A percentile compares a stretch with the other conserved stretches of the same genome.
Conservation (phyloP, 1,140 invertebrate species). For the Sinella curviseta region DNA sequence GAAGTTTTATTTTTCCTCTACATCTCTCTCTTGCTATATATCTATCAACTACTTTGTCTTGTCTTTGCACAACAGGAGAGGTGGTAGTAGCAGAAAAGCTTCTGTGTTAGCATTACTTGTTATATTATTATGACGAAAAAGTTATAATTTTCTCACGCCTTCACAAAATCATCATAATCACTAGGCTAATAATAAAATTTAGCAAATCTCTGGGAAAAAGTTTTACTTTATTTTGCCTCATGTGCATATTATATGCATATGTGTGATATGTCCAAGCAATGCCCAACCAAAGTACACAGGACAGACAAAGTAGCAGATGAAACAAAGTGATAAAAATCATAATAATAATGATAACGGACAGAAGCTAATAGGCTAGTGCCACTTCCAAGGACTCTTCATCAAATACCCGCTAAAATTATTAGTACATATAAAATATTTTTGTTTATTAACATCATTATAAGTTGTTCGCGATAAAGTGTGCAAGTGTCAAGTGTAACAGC, state of each 20-base stretch:
- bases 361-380: not conserved
- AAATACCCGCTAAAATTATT: conserved; percentile 26
- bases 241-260: no score
- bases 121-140: conserved; percentile 10
- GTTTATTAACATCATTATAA: not conserved
- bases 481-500: not conserved
- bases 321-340: not conserved
- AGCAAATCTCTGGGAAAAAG: conserved; percentile 18
- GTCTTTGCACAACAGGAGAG: not conserved
- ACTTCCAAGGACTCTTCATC: conserved; percentile 13
- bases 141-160: conserved; percentile 27
- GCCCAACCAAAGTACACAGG: not conserved
- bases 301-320: not conserved
- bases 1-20: not conserved
- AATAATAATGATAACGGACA: not conserved
- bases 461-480: not conserved
- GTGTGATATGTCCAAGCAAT: not conserved
- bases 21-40: not conserved
- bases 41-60: not conserved
- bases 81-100: not conserved
- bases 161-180: conserved; percentile 26
- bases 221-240: no score
- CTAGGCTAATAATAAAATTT: conserved; percentile 24
- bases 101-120: not conserved
- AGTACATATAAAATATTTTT: conserved; percentile 14